Evolutionary conservation across 2,797 vertebrate genomes (phyloP), one percentile per base, ranked within the genome.

Genomic region (Heterohyrax brucei): DNA sequence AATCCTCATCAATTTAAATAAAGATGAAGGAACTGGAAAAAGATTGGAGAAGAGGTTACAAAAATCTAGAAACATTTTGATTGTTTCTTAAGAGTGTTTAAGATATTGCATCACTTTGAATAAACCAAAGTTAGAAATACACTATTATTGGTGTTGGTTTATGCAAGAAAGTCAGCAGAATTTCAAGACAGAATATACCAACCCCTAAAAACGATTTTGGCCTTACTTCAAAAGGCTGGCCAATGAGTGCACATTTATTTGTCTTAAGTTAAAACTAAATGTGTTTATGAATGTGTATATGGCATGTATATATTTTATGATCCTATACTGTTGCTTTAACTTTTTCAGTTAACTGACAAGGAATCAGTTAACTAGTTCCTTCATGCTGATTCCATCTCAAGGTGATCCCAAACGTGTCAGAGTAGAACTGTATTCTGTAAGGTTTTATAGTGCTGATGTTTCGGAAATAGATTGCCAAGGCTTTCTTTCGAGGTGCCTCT

Each of bases 91-190:
- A 75, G 16, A 77, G 19, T 87, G 50, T 89, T 70, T 62, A 73
- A 82, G 48, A 30, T 53, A 53, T 75, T 92, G 46, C 46, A 73
- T 24, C 21, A 85, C 6, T 87, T 82, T 92, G 77, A 81, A 92
- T 84, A 87, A 80, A 80, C 21, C 21, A 4, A 89, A 70, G 39
- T 59, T 86, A 56, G 62, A 96, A 94, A 61, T 90, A 44, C 26
- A 59, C n/a, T 62, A 73, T 64, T 50, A 77, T 10, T 26, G 21
- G 24, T 78, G 10, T 22, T 87, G 13, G 16, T 85, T 91, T 90
- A 78, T 90, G 50, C n/a, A 96, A 81, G 30, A 73, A 89, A 78
- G 28, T 46, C 50, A 85, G 30, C 26, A 53, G 50, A 90, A 96
- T 46, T 33, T 75, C 53, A 95, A 39, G 80, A 76, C 26, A 48